Evolutionary conservation across 1,140 invertebrate species (phyloP).

Genomic region (Tetranychus urticae): DNA sequence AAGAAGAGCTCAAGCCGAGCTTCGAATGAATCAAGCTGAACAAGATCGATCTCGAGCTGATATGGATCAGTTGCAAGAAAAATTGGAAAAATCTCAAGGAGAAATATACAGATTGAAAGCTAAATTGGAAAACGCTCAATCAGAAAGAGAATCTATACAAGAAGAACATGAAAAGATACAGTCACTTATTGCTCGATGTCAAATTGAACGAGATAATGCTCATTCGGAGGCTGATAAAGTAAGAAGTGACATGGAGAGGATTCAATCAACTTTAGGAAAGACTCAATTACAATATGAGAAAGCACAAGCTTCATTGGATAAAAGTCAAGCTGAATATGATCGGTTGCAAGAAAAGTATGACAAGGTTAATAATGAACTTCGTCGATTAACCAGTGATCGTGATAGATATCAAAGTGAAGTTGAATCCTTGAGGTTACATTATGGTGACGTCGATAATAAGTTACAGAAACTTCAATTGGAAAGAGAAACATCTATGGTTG

Average conservation of each 20-base stretch:
- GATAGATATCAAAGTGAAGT: slow-evolving; percentile 58
- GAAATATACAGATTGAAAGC: slow-evolving; percentile 81
- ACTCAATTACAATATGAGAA: slow-evolving; percentile 71
- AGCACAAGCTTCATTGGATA: slow-evolving; percentile 56
- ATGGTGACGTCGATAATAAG: slow-evolving; percentile 56
- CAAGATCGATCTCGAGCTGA: slow-evolving; percentile 60
- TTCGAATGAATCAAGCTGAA: slow-evolving; percentile 41
- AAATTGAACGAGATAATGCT: slow-evolving; percentile 64
- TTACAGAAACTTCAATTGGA: slow-evolving; percentile 65
- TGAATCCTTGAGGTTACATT: slow-evolving; percentile 58
- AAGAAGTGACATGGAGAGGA: slow-evolving; percentile 66
- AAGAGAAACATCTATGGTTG: slow-evolving; percentile 51
- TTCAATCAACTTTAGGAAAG: slow-evolving; percentile 63
- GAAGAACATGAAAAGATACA: slow-evolving; percentile 44
- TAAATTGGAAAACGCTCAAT: slow-evolving; percentile 74
- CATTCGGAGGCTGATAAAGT: slow-evolving; percentile 59
- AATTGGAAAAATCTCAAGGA: slow-evolving; percentile 72
- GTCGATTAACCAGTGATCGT: slow-evolving; percentile 47
- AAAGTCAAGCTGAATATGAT: slow-evolving; percentile 70
- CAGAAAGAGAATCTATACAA: slow-evolving; percentile 67
- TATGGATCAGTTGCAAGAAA: slow-evolving; percentile 57
- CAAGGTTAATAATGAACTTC: slow-evolving; percentile 50
- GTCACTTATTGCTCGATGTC: slow-evolving; percentile 31
- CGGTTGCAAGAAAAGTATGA: slow-evolving; percentile 65
- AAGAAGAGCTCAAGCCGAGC: slow-evolving; percentile 51